Conservation (phyloP, 2,797 vertebrate species). For the Poecilia wingei region DNA sequence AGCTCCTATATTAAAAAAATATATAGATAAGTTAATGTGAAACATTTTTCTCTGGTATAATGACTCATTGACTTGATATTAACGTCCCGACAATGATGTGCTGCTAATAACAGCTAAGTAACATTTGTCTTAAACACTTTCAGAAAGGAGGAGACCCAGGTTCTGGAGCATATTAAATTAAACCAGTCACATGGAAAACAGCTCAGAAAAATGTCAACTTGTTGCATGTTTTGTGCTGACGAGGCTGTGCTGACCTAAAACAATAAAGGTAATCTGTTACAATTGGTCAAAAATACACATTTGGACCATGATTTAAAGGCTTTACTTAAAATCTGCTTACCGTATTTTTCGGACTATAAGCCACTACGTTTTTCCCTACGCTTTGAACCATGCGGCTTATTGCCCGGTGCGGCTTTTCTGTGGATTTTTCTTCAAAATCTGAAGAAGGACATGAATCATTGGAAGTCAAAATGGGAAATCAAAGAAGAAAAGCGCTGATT, state of each 20-base stretch:
- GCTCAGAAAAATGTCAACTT: neutral
- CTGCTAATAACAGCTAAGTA: neutral
- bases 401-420: no score
- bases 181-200: neutral
- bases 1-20: no score
- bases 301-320: neutral
- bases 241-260: neutral
- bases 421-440: no score
- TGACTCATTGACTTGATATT: conserved; percentile 1
- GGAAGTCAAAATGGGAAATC: no score
- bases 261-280: neutral
- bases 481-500: no score
- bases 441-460: no score
- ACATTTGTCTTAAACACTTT: neutral
- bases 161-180: neutral
- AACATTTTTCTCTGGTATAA: neutral
- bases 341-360: no score
- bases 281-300: neutral
- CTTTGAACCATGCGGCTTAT: no score
- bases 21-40: neutral
- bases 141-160: neutral
- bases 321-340: neutral
- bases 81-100: neutral
- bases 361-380: no score
- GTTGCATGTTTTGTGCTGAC: neutral